Conservation (phyloP, 1,140 invertebrate genomes). For the Pseudomyrmex sp. region DNA sequence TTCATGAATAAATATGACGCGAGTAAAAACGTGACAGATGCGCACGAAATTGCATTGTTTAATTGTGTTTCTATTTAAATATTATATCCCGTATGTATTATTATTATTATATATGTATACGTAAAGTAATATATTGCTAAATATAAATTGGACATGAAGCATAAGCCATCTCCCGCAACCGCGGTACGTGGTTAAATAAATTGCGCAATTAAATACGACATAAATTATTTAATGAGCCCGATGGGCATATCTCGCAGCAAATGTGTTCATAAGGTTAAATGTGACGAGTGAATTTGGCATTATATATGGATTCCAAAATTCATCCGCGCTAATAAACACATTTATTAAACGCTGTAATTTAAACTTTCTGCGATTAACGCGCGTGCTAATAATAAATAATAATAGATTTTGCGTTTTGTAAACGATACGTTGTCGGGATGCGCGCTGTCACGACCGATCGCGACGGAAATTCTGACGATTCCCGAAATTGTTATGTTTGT, state of each 20-base stretch:
- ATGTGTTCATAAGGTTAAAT: constrained; percentile 52
- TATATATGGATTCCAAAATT: constrained; percentile 33
- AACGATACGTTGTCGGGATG: too few relatives aligned
- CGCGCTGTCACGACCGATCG: too few relatives aligned
- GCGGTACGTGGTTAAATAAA: constrained; percentile 46
- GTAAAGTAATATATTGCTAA: constrained; percentile 37
- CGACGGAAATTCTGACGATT: too few relatives aligned
- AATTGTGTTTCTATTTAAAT: constrained; percentile 16
- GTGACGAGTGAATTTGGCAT: constrained; percentile 42
- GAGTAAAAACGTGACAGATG: neutral
- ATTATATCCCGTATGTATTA: neutral
- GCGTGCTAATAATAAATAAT: constrained; percentile 2
- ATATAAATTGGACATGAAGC: constrained; percentile 28
- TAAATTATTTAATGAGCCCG: constrained; percentile 60
- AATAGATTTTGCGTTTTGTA: neutral
- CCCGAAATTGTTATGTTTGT: too few relatives aligned
- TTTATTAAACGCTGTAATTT: constrained; percentile 12
- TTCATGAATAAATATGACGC: neutral
- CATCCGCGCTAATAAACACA: constrained; percentile 5
- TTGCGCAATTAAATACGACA: constrained; percentile 58
- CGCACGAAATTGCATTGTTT: neutral
- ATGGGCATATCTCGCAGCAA: constrained; percentile 9
- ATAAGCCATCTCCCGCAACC: constrained; percentile 37
- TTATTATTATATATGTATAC: too few relatives aligned
- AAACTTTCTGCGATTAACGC: neutral